phyloP scores from a whole-genome alignment of 2,888 invertebrate genomes.

The Myathropa florea region DNA sequence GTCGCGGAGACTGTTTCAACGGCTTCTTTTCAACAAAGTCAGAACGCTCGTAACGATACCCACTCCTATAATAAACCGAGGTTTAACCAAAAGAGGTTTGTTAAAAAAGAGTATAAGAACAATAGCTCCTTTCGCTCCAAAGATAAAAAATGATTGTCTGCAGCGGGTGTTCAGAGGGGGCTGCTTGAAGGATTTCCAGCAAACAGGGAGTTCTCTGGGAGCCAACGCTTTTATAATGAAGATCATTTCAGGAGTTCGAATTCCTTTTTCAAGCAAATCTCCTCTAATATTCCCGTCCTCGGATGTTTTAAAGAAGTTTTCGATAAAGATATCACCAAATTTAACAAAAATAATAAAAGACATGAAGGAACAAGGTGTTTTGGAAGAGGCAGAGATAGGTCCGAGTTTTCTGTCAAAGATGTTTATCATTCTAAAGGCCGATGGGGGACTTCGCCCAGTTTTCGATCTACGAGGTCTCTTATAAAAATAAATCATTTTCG shows the following conservation, averaged over 20 bases:
- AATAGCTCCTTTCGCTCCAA: constrained; percentile 14
- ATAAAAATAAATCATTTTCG: constrained; percentile 24
- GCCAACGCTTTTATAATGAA: neutral
- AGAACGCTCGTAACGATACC: neutral
- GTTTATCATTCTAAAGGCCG: constrained; percentile 20
- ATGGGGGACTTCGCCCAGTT: neutral
- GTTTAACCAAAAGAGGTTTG: neutral
- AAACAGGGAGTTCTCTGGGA: neutral
- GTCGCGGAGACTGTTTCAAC: neutral
- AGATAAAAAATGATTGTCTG: neutral
- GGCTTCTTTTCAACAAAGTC: neutral
- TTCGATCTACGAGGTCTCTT: constrained; percentile 26
- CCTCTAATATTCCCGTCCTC: neutral
- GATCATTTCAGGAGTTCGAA: neutral
- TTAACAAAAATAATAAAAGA: neutral
- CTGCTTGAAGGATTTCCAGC: neutral
- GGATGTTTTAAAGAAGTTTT: neutral
- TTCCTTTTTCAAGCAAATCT: neutral
- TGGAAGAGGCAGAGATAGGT: neutral
- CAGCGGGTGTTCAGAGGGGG: neutral
- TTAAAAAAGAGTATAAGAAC: neutral
- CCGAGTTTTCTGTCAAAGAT: constrained; percentile 10
- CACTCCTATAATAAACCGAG: neutral
- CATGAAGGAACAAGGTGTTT: neutral
- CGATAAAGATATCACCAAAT: neutral